These are phyloP conservation scores for Pristionchus exspectatus DNA, from an alignment of 2,888 invertebrate species.

Conservation along the genomic window DNA sequence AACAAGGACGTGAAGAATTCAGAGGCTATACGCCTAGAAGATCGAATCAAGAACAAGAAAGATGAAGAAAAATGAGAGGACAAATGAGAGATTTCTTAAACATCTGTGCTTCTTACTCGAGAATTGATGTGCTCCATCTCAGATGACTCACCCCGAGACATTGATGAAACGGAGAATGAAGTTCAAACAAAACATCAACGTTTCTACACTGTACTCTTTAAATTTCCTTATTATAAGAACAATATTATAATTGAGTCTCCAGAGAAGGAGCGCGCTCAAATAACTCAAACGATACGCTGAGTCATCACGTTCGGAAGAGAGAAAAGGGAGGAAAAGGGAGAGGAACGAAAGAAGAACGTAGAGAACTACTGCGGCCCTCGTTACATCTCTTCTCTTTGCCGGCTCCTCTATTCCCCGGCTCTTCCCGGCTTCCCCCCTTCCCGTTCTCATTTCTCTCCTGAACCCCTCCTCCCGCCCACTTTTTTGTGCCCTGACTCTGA, in stretches of 20 bases:
- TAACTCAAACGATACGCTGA: background rate
- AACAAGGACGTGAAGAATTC: background rate
- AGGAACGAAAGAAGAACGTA: background rate
- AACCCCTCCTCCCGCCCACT: background rate
- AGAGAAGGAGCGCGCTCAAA: too few species aligned
- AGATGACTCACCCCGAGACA: too few species aligned
- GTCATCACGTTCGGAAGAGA: background rate
- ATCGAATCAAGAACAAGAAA: background rate
- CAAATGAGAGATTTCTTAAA: too few species aligned
- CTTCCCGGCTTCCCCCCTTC: background rate
- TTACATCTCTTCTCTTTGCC: background rate
- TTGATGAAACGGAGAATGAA: too few species aligned
- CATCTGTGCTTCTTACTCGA: too few species aligned
- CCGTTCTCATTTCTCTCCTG: background rate
- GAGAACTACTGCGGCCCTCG: background rate
- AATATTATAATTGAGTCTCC: too few species aligned
- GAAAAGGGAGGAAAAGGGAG: background rate
- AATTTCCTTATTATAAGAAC: too few species aligned
- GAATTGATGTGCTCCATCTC: too few species aligned
- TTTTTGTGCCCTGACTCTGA: background rate
- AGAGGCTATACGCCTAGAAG: background rate
- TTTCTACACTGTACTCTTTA: too few species aligned
- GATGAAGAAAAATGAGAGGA: too few species aligned
- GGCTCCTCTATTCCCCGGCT: background rate
- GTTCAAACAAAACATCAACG: too few species aligned